Evolutionary conservation across 2,888 invertebrate genomes (phyloP), one percentile per base, ranked within the genome.

Genomic region (Phragmatobia fuliginosa): DNA sequence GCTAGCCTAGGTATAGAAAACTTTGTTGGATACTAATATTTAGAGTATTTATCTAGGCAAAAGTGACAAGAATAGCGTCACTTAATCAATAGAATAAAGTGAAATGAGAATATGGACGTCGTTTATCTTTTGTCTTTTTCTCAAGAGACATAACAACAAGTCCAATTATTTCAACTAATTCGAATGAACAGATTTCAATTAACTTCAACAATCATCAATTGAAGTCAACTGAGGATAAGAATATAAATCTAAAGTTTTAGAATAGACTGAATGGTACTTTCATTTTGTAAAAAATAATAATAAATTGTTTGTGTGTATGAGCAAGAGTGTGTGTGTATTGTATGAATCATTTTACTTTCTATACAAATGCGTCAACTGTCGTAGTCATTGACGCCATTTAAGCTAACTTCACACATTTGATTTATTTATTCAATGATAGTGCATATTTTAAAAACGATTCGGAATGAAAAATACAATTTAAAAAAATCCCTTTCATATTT

Each of bases 361-460:
- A 28, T 28, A 16, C 36, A 52, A 6, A 32, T 52, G 62, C 62
- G 62, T 36, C 49, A 49, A 18, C 60, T 36, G 62, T 61, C 58
- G 67, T 60, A 68, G 69, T 73, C 64, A 70, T 68, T 62, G 70
- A 61, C 71, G 62, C 56, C 67, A 68, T 52, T 62, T 71, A 76
- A 74, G 59, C 28, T 56, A 56, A 16, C 56, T 56, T 28, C 2
- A 56, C 14, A 28, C 4, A 49, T 21, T 21, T n/a, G n/a, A 18
- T n/a, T n/a, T n/a, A n/a, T n/a, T n/a, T n/a, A n/a, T n/a, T n/a
- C n/a, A n/a, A n/a, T n/a, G n/a, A n/a, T n/a, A n/a, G n/a, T n/a
- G n/a, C n/a, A n/a, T n/a, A n/a, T n/a, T n/a, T n/a, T n/a, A n/a
- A n/a, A n/a, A n/a, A n/a, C n/a, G n/a, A n/a, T n/a, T n/a, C n/a